Evolutionary conservation across 2,888 invertebrate species (phyloP).

Genomic region (Homarus gammarus): DNA sequence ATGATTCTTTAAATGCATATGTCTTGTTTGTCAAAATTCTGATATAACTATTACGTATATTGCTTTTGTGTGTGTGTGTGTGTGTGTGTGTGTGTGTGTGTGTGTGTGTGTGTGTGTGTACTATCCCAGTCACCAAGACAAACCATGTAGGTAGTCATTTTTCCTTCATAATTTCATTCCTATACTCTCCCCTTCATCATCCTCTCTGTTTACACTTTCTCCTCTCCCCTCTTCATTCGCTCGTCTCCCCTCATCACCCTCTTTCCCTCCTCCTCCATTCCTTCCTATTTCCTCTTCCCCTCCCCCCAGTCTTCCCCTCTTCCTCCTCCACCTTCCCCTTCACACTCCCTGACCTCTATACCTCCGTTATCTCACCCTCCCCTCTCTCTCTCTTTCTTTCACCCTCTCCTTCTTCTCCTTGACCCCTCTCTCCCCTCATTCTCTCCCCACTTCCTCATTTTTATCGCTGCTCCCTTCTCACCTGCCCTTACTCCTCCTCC

Average conservation of each 20-base stretch:
- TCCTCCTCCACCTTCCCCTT: not conserved
- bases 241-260: not conserved
- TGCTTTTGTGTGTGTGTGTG: not conserved
- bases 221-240: not conserved
- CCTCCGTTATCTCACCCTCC: not conserved
- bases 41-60: no score
- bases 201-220: not conserved
- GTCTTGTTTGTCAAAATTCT: no score
- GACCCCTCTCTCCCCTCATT: no score
- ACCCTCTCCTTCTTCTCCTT: not conserved
- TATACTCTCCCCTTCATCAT: not conserved
- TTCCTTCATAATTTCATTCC: not conserved
- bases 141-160: no score
- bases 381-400: not conserved
- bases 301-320: not conserved
- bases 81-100: not conserved
- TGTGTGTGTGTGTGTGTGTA: not conserved
- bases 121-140: no score
- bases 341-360: not conserved
- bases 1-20: no score
- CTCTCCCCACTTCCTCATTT: not conserved
- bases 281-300: not conserved
- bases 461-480: not conserved
- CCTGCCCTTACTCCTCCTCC: not conserved
- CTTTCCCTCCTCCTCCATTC: not conserved